A percentile compares a stretch with the other conserved stretches of the same genome.
Evolutionary conservation across 1,140 invertebrate genomes (phyloP).

Genomic region (Drosophila suzukii): DNA sequence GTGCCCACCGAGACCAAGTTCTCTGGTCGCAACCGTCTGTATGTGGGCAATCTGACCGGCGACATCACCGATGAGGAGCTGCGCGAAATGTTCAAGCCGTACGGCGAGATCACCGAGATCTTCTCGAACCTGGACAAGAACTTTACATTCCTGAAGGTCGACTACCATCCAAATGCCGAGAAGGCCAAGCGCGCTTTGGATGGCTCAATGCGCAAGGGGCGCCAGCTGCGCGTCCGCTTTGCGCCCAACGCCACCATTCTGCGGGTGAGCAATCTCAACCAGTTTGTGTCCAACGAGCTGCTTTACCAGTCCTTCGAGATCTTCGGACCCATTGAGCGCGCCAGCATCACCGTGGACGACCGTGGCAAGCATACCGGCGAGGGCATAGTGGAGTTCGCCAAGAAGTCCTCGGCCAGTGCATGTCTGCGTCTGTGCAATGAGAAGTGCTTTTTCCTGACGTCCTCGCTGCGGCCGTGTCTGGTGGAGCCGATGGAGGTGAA

Average conservation of each 20-base stretch:
- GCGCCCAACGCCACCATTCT: constrained; percentile 97
- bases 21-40: constrained; percentile 95
- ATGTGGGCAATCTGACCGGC: constrained; percentile 99
- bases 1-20: constrained; percentile 99
- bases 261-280: constrained; percentile 96
- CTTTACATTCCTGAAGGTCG: constrained; percentile 98
- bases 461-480: constrained; percentile 94
- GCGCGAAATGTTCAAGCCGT: constrained; percentile 92
- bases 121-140: constrained; percentile 98
- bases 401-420: constrained; percentile 94
- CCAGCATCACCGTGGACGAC: constrained; percentile 97
- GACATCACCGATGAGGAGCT: constrained; percentile 99
- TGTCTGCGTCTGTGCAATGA: constrained; percentile 96
- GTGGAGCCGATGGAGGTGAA: constrained; percentile 95
- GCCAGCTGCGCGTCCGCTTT: constrained; percentile 96
- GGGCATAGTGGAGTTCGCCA: constrained; percentile 97
- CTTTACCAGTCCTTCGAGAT: constrained; percentile 96
- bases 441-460: constrained; percentile 97
- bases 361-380: constrained; percentile 97
- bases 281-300: constrained; percentile 97
- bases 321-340: constrained; percentile 97
- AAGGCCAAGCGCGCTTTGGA: constrained; percentile 97
- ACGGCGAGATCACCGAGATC: constrained; percentile 95
- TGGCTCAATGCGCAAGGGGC: constrained; percentile 93
- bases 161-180: constrained; percentile 97